These are phyloP conservation scores for Enchytraeus crypticus DNA, from an alignment of 2,888 invertebrate species.

Conservation along the genomic window DNA sequence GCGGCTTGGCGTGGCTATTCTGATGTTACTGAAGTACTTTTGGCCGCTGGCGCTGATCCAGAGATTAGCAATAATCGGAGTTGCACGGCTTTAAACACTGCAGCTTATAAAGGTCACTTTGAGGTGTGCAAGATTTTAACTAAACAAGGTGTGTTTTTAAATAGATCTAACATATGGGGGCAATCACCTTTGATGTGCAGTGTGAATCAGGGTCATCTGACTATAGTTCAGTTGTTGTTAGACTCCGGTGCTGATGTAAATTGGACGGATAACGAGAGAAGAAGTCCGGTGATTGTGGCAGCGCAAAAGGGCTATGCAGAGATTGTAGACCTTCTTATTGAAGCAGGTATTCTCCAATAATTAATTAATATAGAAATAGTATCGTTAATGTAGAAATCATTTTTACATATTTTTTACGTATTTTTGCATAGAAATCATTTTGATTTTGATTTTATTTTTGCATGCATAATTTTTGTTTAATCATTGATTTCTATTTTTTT, in stretches of 20 bases:
- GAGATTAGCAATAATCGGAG: slow-evolving; percentile 37
- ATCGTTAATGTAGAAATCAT: neutral
- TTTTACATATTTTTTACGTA: no score
- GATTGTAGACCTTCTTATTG: slow-evolving; percentile 31
- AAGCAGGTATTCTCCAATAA: slow-evolving; percentile 19
- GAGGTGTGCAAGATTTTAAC: slow-evolving; percentile 33
- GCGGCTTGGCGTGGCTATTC: slow-evolving; percentile 35
- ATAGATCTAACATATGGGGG: slow-evolving; percentile 31
- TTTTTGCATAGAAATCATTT: no score
- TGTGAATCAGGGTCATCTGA: slow-evolving; percentile 26
- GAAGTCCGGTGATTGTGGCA: slow-evolving; percentile 35
- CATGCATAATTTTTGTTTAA: no score
- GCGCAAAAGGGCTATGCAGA: slow-evolving; percentile 31
- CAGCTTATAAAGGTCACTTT: slow-evolving; percentile 33
- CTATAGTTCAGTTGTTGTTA: slow-evolving; percentile 31
- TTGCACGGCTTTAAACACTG: slow-evolving; percentile 36
- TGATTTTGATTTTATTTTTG: no score
- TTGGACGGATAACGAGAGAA: slow-evolving; percentile 31
- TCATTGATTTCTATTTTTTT: no score
- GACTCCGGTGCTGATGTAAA: slow-evolving; percentile 32
- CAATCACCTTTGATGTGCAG: slow-evolving; percentile 36
- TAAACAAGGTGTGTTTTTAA: slow-evolving; percentile 30
- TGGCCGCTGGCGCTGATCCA: slow-evolving; percentile 34
- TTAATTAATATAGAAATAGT: neutral
- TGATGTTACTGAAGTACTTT: slow-evolving; percentile 33